phyloP scores from a whole-genome alignment of 1,140 invertebrate species.

The Stenopsyche tienmushanensis region DNA sequence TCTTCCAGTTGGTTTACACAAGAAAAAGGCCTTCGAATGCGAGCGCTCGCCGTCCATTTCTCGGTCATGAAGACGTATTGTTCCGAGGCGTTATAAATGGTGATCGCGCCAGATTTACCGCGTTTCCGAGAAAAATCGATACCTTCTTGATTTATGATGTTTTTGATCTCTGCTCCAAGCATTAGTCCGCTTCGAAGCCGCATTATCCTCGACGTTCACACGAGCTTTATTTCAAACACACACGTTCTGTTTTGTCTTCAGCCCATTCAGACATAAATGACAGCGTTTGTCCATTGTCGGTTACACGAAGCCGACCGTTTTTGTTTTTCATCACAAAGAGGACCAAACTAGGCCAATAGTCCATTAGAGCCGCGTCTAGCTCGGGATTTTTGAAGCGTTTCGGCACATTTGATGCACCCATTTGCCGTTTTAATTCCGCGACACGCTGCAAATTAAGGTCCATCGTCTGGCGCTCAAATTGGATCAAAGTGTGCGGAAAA shows the following conservation, averaged over 20 bases:
- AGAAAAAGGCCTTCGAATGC: too few species aligned
- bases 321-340: not conserved
- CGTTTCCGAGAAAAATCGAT: too few species aligned
- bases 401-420: constrained; percentile 1
- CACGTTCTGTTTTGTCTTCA: not conserved
- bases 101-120: too few species aligned
- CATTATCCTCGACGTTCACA: not conserved
- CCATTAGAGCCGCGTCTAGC: too few species aligned
- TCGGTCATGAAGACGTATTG: too few species aligned
- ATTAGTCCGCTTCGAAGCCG: not conserved
- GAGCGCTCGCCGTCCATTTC: too few species aligned
- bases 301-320: not conserved
- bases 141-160: not conserved
- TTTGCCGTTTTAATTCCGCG: constrained; percentile 1
- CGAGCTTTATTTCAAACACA: not conserved
- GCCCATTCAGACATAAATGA: not conserved
- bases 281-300: not conserved
- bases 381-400: not conserved
- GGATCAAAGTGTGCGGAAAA: constrained; percentile 12
- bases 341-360: not conserved
- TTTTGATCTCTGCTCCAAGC: not conserved
- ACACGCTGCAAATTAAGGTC: constrained; percentile 13
- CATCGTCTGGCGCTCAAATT: constrained; percentile 18
- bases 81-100: too few species aligned
- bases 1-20: too few species aligned